A percentile compares a stretch with the other conserved stretches of the same genome.
These are phyloP conservation scores for Riparia riparia DNA, from an alignment of 2,113 vertebrate genomes.

Conservation along the genomic window DNA sequence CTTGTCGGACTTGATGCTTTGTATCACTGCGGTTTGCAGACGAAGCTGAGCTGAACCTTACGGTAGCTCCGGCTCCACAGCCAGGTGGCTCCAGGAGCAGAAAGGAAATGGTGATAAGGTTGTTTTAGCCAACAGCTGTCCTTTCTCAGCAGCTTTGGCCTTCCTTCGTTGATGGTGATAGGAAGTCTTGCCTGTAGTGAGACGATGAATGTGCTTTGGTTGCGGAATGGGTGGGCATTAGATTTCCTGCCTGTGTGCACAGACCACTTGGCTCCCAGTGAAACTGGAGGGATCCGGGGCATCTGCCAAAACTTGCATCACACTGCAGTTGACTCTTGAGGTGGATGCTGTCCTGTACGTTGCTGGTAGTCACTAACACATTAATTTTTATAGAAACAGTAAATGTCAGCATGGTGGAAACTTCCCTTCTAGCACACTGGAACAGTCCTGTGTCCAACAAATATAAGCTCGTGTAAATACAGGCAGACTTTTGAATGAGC, in stretches of 20 bases:
- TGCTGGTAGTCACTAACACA: rapidly evolving
- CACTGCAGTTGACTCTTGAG: background rate
- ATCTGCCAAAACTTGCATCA: background rate
- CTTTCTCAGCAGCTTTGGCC: background rate
- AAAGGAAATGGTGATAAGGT: background rate
- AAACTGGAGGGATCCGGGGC: background rate
- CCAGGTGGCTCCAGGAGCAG: background rate
- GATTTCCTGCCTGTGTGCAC: background rate
- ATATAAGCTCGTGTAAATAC: background rate
- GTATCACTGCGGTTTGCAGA: background rate
- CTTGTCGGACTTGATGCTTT: background rate
- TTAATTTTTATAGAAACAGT: background rate
- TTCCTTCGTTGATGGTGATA: background rate
- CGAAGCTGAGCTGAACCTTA: background rate
- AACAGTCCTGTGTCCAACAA: background rate
- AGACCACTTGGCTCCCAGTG: background rate
- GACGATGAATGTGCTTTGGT: rapidly evolving
- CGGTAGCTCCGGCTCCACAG: background rate
- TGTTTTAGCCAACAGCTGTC: background rate
- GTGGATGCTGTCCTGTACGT: background rate
- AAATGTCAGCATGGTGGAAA: background rate
- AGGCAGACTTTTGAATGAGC: background rate
- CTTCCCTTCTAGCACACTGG: background rate
- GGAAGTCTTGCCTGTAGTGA: background rate
- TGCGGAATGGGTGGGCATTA: background rate